A percentile compares a stretch with the other conserved stretches of the same genome.
Conservation (phyloP, 2,113 vertebrate species). For the Collichthys lucidus region DNA sequence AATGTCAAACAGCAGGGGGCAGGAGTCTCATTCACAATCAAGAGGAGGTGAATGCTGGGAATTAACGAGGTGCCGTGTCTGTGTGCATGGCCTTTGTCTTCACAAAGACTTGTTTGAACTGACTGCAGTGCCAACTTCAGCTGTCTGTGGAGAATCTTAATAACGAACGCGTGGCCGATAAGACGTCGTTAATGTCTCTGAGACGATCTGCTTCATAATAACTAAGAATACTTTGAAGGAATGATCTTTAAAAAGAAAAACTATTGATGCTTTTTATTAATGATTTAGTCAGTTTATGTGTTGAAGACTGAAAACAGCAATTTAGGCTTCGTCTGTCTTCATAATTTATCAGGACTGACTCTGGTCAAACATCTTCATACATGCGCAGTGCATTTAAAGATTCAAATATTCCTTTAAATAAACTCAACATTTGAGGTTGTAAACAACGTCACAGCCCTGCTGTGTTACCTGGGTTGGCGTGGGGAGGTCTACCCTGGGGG, state of each 20-base stretch:
- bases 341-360: neutral
- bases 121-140: slow-evolving; percentile 14
- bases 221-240: slow-evolving; percentile 1
- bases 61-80: slow-evolving; percentile 29
- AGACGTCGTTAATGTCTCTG: neutral
- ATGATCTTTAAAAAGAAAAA: slow-evolving; percentile 12
- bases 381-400: too few relatives aligned
- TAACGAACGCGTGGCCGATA: slow-evolving; percentile 20
- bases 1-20: slow-evolving; percentile 63
- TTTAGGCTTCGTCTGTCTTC: neutral
- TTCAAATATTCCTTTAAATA: neutral
- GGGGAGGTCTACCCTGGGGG: slow-evolving; percentile 88
- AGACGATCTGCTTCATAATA: slow-evolving; percentile 25
- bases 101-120: slow-evolving; percentile 24
- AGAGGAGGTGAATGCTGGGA: neutral
- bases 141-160: slow-evolving; percentile 2
- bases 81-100: slow-evolving; percentile 48
- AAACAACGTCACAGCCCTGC: neutral
- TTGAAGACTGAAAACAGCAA: neutral
- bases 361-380: too few relatives aligned
- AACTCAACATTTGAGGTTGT: neutral
- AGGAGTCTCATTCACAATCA: slow-evolving; percentile 49
- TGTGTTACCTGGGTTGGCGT: slow-evolving; percentile 89
- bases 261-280: neutral
- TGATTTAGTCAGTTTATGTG: slow-evolving; percentile 6